These are phyloP conservation scores for Heteractis magnifica DNA, from an alignment of 92 coral and sea anemone species.

Conservation along the genomic window DNA sequence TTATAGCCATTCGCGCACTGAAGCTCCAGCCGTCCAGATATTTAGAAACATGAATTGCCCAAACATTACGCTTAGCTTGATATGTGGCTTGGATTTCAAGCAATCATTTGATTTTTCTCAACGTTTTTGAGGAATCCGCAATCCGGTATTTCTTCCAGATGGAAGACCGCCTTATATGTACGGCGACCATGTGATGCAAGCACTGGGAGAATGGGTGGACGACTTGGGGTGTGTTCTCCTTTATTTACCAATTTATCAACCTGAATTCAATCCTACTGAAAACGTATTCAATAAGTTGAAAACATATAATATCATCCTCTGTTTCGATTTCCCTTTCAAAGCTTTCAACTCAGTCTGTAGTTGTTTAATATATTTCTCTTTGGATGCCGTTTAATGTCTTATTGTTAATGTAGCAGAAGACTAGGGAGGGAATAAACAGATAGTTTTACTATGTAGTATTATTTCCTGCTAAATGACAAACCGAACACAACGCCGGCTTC, in stretches of 20 bases:
- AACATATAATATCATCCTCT: constrained; percentile 13
- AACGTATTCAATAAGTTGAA: constrained; percentile 39
- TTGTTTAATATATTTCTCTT: constrained; percentile 21
- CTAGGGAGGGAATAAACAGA: constrained; percentile 37
- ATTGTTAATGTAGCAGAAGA: constrained; percentile 35
- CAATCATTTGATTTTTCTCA: constrained; percentile 39
- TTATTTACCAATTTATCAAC: constrained; percentile 9
- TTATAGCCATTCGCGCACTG: constrained; percentile 49
- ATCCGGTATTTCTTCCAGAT: constrained; percentile 13
- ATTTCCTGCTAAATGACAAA: constrained; percentile 33
- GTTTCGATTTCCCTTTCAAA: constrained; percentile 20
- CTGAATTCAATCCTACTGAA: constrained; percentile 45
- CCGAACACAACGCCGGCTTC: constrained; percentile 29
- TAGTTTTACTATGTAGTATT: constrained; percentile 26
- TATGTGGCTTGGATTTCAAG: constrained; percentile 51
- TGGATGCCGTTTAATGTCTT: constrained; percentile 45
- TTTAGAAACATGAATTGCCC: constrained; percentile 29
- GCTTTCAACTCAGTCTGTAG: constrained; percentile 36
- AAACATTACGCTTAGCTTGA: constrained; percentile 52
- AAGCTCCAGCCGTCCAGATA: constrained; percentile 47
- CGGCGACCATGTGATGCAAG: constrained; percentile 42
- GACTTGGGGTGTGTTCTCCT: constrained; percentile 34
- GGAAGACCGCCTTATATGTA: constrained; percentile 38
- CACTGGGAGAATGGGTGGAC: constrained; percentile 47
- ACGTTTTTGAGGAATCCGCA: constrained; percentile 47